Conservation (phyloP, 2,888 invertebrate species). For the Ophioninae sp. region DNA sequence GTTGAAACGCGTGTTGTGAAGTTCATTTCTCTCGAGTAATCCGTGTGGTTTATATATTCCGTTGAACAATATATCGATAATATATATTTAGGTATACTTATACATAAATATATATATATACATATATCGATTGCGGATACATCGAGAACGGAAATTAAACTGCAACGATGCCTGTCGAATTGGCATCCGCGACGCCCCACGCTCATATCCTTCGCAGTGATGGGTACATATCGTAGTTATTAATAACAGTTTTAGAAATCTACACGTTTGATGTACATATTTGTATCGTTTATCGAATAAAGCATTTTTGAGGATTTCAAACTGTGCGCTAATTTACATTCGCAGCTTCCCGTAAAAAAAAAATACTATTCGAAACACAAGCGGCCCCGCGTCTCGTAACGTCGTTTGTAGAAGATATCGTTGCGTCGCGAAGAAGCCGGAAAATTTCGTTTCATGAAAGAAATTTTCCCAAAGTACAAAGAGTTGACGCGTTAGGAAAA, state of each 20-base stretch:
- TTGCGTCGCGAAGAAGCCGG: too few species aligned
- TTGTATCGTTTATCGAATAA: not conserved
- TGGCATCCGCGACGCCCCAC: constrained; percentile 69
- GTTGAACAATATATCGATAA: not conserved
- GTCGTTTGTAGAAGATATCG: too few species aligned
- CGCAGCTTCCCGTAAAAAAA: not conserved
- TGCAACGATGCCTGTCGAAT: constrained; percentile 74
- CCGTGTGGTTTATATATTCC: not conserved
- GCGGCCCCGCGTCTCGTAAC: not conserved
- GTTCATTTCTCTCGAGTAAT: constrained; percentile 8
- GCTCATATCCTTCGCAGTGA: constrained; percentile 61
- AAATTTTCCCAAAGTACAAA: not conserved
- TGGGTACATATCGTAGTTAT: constrained; percentile 37
- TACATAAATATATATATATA: not conserved
- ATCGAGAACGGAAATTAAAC: constrained; percentile 9
- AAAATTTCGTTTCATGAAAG: too few species aligned
- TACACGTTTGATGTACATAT: too few species aligned
- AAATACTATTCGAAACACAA: not conserved
- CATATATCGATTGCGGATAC: not conserved
- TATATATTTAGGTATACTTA: not conserved
- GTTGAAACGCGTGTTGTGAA: not conserved
- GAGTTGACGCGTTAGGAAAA: not conserved
- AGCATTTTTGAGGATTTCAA: not conserved
- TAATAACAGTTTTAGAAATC: not conserved
- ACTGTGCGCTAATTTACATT: not conserved